Conservation (phyloP, 1,140 invertebrate species). For the Drosophila willistoni region DNA sequence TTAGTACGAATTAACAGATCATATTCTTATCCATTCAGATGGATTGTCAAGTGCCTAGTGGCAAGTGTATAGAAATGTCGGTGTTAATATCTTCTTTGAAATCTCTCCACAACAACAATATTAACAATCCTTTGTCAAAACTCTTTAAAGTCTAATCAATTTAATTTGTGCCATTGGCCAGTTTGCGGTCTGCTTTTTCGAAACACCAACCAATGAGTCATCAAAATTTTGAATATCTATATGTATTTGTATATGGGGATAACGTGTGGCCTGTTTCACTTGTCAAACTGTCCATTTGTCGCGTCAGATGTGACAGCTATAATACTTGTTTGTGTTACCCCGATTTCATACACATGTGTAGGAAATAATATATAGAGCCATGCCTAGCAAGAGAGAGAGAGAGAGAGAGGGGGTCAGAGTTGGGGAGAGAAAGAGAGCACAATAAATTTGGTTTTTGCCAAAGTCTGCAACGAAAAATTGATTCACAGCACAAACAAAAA, state of each 20-base stretch:
- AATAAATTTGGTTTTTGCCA: conserved; percentile 22
- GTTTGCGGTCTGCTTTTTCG: conserved; percentile 1
- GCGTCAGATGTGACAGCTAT: conserved; percentile 30
- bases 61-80: neutral
- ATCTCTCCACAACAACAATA: neutral
- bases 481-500: conserved; percentile 20
- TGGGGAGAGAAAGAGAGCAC: neutral
- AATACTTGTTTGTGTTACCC: conserved; percentile 10
- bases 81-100: neutral
- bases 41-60: too few species aligned
- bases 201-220: conserved; percentile 25
- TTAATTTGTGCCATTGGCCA: conserved; percentile 11
- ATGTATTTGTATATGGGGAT: conserved; percentile 6
- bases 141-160: conserved; percentile 10
- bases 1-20: neutral
- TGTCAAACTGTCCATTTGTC: conserved; percentile 47
- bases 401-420: neutral
- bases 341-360: conserved; percentile 14
- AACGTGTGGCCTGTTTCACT: conserved; percentile 32
- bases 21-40: too few species aligned
- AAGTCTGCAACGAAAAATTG: conserved; percentile 20
- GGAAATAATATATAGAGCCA: neutral
- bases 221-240: conserved; percentile 15
- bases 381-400: neutral
- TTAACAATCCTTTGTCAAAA: neutral